Conservation (phyloP, 2,113 vertebrate genomes). For the Chaetorhynchus papuensis region DNA sequence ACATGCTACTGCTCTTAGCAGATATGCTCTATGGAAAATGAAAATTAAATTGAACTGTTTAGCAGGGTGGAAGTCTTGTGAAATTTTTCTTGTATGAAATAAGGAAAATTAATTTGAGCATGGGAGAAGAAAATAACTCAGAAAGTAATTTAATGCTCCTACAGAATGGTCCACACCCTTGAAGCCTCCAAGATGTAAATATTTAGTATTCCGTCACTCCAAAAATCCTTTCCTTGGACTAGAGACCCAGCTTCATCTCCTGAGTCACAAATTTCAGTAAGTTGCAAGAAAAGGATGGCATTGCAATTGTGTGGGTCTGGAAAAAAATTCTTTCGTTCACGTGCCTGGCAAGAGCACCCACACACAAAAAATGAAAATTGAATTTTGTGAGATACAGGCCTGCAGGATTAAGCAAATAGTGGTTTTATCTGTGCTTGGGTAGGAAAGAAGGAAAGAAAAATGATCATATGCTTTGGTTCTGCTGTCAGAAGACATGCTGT, state of each 20-base stretch:
- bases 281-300: neutral
- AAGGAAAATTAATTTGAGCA: neutral
- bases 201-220: neutral
- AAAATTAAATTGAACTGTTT: neutral
- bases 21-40: neutral
- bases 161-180: neutral
- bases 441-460: neutral
- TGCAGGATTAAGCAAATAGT: neutral
- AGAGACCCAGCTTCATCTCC: neutral
- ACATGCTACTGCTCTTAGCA: neutral
- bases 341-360: neutral
- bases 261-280: neutral
- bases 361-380: neutral
- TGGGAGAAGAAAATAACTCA: neutral
- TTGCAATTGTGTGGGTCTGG: neutral
- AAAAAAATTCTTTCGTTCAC: neutral
- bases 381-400: neutral
- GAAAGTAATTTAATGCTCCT: neutral
- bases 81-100: neutral
- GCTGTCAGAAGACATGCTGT: neutral
- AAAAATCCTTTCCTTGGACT: neutral
- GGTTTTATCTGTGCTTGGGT: neutral
- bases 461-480: neutral
- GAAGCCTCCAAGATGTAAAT: neutral
- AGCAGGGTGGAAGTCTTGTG: neutral